Conservation (phyloP, 2,888 invertebrate species). For the Acanthopleura granulata region DNA sequence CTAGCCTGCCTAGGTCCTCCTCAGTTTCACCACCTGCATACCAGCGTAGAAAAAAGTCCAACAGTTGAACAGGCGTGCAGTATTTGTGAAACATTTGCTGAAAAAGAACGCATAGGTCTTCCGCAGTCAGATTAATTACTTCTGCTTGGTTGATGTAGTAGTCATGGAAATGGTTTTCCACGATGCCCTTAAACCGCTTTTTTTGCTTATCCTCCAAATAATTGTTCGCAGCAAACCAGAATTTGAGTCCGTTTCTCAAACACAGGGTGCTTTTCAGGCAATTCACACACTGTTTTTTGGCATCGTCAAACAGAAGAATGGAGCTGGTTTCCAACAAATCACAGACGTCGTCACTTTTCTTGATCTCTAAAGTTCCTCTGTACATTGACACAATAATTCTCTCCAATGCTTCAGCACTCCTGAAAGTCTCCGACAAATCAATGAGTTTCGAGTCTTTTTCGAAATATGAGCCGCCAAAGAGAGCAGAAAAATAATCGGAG, state of each 20-base stretch:
- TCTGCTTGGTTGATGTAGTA: constrained; percentile 28
- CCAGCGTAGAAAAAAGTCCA: constrained; percentile 23
- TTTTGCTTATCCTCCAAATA: constrained; percentile 22
- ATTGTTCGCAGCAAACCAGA: constrained; percentile 23
- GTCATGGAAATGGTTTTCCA: constrained; percentile 28
- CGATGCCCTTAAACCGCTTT: constrained; percentile 11
- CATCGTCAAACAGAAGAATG: constrained; percentile 24
- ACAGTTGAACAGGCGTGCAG: constrained; percentile 21
- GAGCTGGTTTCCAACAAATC: constrained; percentile 22
- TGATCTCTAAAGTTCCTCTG: constrained; percentile 21
- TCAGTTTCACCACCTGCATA: constrained; percentile 2
- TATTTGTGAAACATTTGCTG: constrained; percentile 23
- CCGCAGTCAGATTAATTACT: constrained; percentile 17
- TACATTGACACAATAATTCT: constrained; percentile 25
- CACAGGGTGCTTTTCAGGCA: constrained; percentile 17
- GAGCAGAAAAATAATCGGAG: constrained; percentile 26
- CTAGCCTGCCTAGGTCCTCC: neutral
- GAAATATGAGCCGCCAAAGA: constrained; percentile 26
- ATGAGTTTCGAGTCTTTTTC: constrained; percentile 23
- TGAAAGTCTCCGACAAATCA: constrained; percentile 22
- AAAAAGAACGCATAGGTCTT: constrained; percentile 23
- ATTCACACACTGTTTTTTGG: constrained; percentile 22
- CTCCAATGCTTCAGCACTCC: constrained; percentile 21
- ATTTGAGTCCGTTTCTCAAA: constrained; percentile 23
- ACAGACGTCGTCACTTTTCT: constrained; percentile 20